Base-by-base conservation (phyloP, 2,113 vertebrate species). In the Hassar affinis region DNA sequence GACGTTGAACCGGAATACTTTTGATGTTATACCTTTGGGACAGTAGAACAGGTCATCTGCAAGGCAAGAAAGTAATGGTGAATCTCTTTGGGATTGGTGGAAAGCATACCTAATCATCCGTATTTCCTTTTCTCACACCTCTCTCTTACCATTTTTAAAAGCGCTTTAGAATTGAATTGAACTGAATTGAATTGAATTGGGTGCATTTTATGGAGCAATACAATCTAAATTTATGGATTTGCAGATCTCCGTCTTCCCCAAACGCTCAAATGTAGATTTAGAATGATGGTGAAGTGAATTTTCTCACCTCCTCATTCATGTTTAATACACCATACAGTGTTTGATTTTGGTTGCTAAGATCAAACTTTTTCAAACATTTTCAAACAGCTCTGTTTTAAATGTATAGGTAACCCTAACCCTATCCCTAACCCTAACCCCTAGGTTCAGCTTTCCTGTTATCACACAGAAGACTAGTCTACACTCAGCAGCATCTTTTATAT, bases 1-100 rank as follows among this genome's bases (percentile, higher is more conserved):
- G 86, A 99, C 97, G 0, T 99, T 97, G 92, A 99, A 99, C 88
- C 95, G 96, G 92, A 98, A 99, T 68, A 97, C 93, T 1, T 96
- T 98, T 89, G 97, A 96, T 78, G 96, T 99, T 88, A 96, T 94
- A 42, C 96, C 95, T 92, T 97, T 99, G 47, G 95, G 95, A 90
- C 97, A 99, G 92, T 92, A 93, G 3, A 90, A 89, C 90, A 99
- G 88, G 84, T 99, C 97, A 89, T 98, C 97, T 99, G 92, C 62
- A 88, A 91, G 90, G 25, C 83, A 90, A 87, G 85, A 84, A 52
- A 86, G 86, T 86, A 83, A 84, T 83, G 85, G 86, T 87, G 72
- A 84, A 74, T 68, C 75, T 30, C 51, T 59, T 7, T 0, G 7
- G n/a, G n/a, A n/a, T n/a, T n/a, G n/a, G n/a, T n/a, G n/a, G n/a